Base-by-base conservation (phyloP, 2,113 vertebrate genomes). In the Pica pica region DNA sequence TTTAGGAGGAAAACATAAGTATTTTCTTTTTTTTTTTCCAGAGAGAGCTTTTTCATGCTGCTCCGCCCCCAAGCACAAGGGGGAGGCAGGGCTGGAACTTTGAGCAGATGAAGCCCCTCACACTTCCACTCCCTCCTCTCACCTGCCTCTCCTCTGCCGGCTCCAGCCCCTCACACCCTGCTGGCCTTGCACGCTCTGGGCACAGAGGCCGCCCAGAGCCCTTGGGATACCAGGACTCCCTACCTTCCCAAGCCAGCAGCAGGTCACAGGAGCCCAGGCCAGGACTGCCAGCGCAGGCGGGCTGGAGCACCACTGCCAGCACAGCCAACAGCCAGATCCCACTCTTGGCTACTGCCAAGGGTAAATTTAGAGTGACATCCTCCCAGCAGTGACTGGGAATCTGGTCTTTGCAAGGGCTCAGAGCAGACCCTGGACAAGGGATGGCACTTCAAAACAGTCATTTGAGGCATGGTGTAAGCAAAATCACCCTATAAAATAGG, bases 161-260 rank as follows among this genome's bases (percentile, higher is more conserved):
- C 78, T 27, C 50, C 10, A 14, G 47, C 26, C 39, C 52, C 50
- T 77, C 7, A 0, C 1, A 2, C 8, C n/a, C 39, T 37, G 56
- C 26, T 1, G 0, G 41, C 5, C 37, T 23, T 10, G 1, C 74
- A 13, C 11, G 2, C 21, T n/a, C 17, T 8, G 5, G 49, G 41
- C 59, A 47, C 44, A 23, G 46, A 15, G 55, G 59, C 37, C 27
- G 10, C 56, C 52, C 53, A 1, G 13, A 5, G 27, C 41, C 59
- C 47, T 27, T 10, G 21, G 61, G 23, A 49, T 3, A 10, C 7
- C 59, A 28, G 8, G 2, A 6, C 4, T 57, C 50, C 14, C 68
- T 11, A 23, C 69, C 44, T 33, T 71, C 53, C 57, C 47, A 7
- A 46, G 64, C 10, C 31, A 26, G 52, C 52, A 20, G 31, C 74